phyloP scores from a whole-genome alignment of 35 echinoderm and acorn worm species.

The Eucidaris tribuloides region DNA sequence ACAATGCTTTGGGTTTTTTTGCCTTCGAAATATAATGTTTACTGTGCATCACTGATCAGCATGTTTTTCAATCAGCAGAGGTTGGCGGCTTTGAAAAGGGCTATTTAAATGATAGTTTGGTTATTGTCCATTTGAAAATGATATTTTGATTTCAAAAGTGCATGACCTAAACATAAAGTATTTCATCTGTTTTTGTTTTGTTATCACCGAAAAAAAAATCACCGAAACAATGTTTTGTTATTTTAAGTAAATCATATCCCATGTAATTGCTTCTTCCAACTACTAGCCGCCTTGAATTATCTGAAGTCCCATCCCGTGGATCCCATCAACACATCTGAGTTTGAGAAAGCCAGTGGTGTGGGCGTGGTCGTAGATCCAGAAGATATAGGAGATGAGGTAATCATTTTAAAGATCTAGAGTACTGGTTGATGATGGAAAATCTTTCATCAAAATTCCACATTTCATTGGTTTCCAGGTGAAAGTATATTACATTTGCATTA shows the following conservation, averaged over 20 bases:
- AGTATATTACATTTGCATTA: background rate
- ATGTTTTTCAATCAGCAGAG: too few species aligned
- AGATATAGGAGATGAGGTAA: constrained; percentile 88
- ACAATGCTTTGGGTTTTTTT: too few species aligned
- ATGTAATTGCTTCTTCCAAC: background rate
- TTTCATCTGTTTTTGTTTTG: background rate
- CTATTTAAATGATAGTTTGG: background rate
- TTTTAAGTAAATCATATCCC: background rate
- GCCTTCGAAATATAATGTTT: too few species aligned
- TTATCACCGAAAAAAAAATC: background rate
- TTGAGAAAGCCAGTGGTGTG: constrained; percentile 84
- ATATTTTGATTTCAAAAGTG: background rate
- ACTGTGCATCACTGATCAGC: too few species aligned
- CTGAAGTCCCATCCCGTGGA: constrained; percentile 83
- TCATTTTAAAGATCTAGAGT: background rate
- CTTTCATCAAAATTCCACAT: too few species aligned
- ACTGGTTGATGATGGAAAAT: too few species aligned
- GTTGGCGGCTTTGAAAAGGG: too few species aligned
- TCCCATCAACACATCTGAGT: constrained; percentile 56
- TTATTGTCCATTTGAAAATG: background rate
- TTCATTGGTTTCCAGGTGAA: background rate
- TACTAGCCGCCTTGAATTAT: constrained; percentile 79
- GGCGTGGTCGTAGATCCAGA: constrained; percentile 82
- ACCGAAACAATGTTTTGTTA: background rate
- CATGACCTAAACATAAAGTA: background rate